Evolutionary conservation across 2,797 vertebrate genomes (phyloP), one percentile per base, ranked within the genome.

Genomic region (Clarias pachynema): DNA sequence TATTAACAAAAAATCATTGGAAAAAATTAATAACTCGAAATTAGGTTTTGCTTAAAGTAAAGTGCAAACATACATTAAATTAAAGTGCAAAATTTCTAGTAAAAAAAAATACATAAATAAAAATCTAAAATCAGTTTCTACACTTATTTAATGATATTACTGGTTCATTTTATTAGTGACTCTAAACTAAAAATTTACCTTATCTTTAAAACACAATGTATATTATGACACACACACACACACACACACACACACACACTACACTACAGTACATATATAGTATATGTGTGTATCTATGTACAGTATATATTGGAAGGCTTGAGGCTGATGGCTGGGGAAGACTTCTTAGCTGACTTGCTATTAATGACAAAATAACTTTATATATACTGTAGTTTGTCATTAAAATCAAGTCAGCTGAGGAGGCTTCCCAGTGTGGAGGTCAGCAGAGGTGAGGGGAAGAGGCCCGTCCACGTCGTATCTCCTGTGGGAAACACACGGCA

Each of bases 401-500:
- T 49, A 49, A 49, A 75, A 85, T 49, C 80, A 84, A 63, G 84
- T 73, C 70, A 79, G 85, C 68, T 81, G 87, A 87, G 84, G 87
- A 87, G 81, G 86, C 63, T 85, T 74, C 74, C 77, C 44, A 60
- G 70, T 6, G 3, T n/a, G 65, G 77, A 85, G 88, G 86, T 87
- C 59, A 89, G 81, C 34, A 69, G 86, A 88, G 86, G 87, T 87
- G 86, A 86, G 49, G 85, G 79, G 86, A 84, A 86, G 85, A 84
- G 84, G 86, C 84, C 87, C 81, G 70, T 86, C 68, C 69, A 65
- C 81, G 65, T 65, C 69, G 69, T 87, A 89, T 90, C 88, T 89
- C 83, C 89, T 88, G 86, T 88, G 88, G 89, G 88, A 90, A 90
- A 89, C 83, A 79, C 86, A 79, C 81, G 1, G 49, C 24, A 22